These are phyloP conservation scores for Agrotis exclamationis DNA, from an alignment of 2,888 invertebrate species.

Conservation along the genomic window DNA sequence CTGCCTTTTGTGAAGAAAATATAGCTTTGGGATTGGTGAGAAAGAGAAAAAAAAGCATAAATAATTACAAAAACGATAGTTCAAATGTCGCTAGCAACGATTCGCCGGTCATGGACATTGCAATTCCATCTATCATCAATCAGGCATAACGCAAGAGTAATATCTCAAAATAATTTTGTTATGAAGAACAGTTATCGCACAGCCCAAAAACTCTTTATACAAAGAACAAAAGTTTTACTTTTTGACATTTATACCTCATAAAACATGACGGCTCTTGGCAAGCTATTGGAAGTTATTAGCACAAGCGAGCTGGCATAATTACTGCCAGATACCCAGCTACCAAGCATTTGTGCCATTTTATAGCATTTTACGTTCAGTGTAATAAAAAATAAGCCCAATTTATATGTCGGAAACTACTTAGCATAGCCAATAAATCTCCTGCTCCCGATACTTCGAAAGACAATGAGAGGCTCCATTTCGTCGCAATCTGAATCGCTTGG, in stretches of 20 bases:
- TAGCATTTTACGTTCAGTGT: constrained; percentile 10
- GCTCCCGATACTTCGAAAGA: not conserved
- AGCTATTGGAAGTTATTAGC: constrained; percentile 41
- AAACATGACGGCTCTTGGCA: constrained; percentile 53
- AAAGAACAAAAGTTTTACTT: constrained; percentile 27
- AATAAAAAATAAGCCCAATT: constrained; percentile 37
- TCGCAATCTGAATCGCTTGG: not conserved
- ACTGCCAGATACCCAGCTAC: constrained; percentile 29
- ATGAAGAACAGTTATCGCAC: constrained; percentile 16
- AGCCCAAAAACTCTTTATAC: constrained; percentile 21
- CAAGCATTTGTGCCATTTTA: constrained; percentile 25
- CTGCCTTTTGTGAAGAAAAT: constrained; percentile 32
- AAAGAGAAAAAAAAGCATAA: not conserved
- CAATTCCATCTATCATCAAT: not conserved
- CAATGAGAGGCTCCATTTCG: constrained; percentile 5
- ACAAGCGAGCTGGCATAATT: constrained; percentile 38
- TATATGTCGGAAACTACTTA: constrained; percentile 12
- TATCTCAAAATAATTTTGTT: constrained; percentile 1
- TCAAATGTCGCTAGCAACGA: constrained; percentile 3
- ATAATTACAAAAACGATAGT: not conserved
- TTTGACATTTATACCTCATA: constrained; percentile 57
- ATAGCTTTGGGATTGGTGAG: not conserved
- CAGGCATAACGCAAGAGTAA: not conserved
- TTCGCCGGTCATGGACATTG: not conserved
- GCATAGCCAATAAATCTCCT: constrained; percentile 25